phyloP scores from a whole-genome alignment of 2,888 invertebrate species.

The Ceratothoa steindachneri region DNA sequence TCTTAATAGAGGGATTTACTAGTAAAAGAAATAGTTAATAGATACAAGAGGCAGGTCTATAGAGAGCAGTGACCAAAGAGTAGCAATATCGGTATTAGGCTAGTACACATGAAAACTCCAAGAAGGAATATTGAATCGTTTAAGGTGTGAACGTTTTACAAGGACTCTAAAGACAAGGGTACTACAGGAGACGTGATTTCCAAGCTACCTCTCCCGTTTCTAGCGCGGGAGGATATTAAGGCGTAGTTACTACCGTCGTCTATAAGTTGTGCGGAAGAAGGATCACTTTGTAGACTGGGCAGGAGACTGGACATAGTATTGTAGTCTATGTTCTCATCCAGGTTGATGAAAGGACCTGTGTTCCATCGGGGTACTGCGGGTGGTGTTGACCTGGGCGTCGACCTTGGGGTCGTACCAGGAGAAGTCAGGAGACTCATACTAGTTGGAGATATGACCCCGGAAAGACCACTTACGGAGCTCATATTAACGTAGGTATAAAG shows the following conservation, averaged over 20 bases:
- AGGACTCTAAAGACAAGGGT: too few species aligned
- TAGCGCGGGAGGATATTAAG: too few species aligned
- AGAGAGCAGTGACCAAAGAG: too few species aligned
- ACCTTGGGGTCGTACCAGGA: slow-evolving; percentile 66
- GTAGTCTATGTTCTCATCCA: slow-evolving; percentile 82
- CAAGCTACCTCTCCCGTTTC: too few species aligned
- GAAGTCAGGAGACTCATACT: slow-evolving; percentile 77
- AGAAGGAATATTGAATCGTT: too few species aligned
- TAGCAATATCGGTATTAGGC: too few species aligned
- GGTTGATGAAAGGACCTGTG: slow-evolving; percentile 69
- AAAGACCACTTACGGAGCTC: slow-evolving; percentile 59
- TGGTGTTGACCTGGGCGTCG: slow-evolving; percentile 60
- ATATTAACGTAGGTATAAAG: slow-evolving; percentile 81
- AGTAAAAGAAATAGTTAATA: too few species aligned
- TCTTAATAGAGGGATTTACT: too few species aligned
- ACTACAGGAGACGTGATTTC: too few species aligned
- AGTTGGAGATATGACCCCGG: slow-evolving; percentile 80
- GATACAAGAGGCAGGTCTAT: too few species aligned
- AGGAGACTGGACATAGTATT: slow-evolving; percentile 79
- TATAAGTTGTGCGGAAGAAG: slow-evolving; percentile 67
- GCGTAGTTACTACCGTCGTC: slow-evolving; percentile 61
- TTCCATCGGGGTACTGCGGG: slow-evolving; percentile 19
- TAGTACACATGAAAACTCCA: too few species aligned
- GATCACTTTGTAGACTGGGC: slow-evolving; percentile 57
- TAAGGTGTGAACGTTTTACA: too few species aligned